Evolutionary conservation across 1,140 invertebrate species (phyloP).

Genomic region (Psilanteris sp.): DNA sequence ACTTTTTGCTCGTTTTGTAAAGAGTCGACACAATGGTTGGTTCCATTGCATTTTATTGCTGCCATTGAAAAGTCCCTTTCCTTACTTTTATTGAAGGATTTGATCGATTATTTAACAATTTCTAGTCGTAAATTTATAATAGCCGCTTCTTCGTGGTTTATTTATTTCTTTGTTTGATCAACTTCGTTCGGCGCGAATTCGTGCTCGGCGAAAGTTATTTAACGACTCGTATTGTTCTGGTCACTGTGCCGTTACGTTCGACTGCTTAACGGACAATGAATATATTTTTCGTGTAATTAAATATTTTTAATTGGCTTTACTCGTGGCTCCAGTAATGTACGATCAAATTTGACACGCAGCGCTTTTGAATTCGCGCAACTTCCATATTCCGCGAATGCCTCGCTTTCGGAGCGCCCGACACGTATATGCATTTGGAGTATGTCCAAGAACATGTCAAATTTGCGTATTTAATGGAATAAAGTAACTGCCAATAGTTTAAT

Average conservation of each 20-base stretch:
- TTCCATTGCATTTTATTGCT: conserved; percentile 14
- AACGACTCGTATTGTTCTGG: too few species aligned
- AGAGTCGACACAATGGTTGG: conserved; percentile 12
- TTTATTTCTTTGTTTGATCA: conserved; percentile 4
- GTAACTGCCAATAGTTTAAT: conserved; percentile 50
- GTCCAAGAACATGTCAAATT: conserved; percentile 42
- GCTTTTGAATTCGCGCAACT: too few species aligned
- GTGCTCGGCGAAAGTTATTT: too few species aligned
- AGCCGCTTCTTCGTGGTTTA: background rate
- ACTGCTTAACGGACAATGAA: too few species aligned
- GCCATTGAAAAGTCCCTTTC: background rate
- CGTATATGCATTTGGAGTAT: background rate
- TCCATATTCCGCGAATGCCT: too few species aligned
- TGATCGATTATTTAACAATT: conserved; percentile 18
- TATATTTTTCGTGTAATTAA: too few species aligned
- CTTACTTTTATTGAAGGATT: background rate
- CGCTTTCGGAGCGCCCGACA: too few species aligned
- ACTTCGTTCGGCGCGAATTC: background rate
- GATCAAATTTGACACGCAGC: too few species aligned
- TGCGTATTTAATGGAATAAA: conserved; percentile 47
- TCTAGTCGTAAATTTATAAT: conserved; percentile 2
- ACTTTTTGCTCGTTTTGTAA: conserved; percentile 14
- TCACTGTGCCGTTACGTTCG: too few species aligned
- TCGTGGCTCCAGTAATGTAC: too few species aligned
- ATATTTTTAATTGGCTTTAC: too few species aligned